A percentile compares a stretch with the other conserved stretches of the same genome.
These are phyloP conservation scores for Trachelus stipa DNA, from an alignment of 2,888 invertebrate genomes.

Conservation along the genomic window DNA sequence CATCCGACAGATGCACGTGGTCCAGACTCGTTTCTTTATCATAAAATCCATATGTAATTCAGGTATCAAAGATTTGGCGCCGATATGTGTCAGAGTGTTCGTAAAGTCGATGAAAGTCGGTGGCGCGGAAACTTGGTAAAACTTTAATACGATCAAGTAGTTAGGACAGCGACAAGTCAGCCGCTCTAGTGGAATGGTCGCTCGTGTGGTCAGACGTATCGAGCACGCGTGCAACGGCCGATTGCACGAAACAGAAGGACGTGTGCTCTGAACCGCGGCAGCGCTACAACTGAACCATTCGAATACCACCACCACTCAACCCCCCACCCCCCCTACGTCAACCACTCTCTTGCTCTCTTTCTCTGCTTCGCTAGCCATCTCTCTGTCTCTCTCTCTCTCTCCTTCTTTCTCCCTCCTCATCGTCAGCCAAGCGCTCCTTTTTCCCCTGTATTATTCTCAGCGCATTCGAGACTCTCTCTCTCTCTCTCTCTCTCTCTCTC, in stretches of 20 bases:
- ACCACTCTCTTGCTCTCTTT: constrained; percentile 33
- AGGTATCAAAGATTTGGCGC: not conserved
- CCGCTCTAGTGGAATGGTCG: constrained; percentile 40
- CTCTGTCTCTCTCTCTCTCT: constrained; percentile 30
- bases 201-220: constrained; percentile 42
- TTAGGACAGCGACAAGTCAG: not conserved
- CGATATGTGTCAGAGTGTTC: not conserved
- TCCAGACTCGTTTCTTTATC: not conserved
- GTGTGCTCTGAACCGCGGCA: constrained; percentile 56
- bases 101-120: not conserved
- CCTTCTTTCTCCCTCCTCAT: constrained; percentile 28
- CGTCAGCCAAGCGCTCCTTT: constrained; percentile 3
- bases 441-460: not conserved
- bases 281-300: constrained; percentile 63
- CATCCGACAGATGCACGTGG: not conserved
- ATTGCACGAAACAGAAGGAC: constrained; percentile 37
- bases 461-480: not conserved
- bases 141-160: not conserved
- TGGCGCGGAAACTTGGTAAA: not conserved
- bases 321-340: constrained; percentile 27
- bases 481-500: too few species aligned
- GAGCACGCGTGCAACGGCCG: constrained; percentile 15
- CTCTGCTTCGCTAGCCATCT: constrained; percentile 22
- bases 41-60: not conserved
- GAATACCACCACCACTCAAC: constrained; percentile 48